These are phyloP conservation scores for Henicopernis longicauda DNA, from an alignment of 2,113 vertebrate species.

Conservation along the genomic window DNA sequence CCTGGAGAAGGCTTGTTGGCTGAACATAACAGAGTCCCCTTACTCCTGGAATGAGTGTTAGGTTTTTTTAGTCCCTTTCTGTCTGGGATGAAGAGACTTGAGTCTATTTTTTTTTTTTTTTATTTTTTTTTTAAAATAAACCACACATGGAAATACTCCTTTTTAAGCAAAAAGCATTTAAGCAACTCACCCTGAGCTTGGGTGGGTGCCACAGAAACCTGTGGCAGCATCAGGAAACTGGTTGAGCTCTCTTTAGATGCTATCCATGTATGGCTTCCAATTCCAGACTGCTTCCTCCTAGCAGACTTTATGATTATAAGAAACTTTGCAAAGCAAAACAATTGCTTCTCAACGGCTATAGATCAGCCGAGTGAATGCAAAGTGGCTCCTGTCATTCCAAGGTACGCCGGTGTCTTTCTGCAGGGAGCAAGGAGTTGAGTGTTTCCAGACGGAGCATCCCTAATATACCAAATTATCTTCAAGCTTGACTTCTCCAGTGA, in stretches of 20 bases:
- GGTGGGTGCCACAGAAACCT: neutral
- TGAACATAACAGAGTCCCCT: neutral
- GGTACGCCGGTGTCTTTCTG: neutral
- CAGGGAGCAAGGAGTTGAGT: neutral
- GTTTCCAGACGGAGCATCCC: neutral
- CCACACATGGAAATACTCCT: neutral
- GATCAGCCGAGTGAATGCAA: neutral
- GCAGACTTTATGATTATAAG: neutral
- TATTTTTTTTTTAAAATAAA: neutral
- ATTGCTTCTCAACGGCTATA: neutral
- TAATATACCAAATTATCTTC: conserved; percentile 20
- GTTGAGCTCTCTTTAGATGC: neutral
- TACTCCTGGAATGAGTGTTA: neutral
- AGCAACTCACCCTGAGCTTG: neutral
- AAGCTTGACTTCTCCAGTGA: conserved; percentile 17
- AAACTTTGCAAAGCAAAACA: neutral
- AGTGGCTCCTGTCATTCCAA: conserved; percentile 12
- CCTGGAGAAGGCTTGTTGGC: neutral
- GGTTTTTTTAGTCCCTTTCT: neutral
- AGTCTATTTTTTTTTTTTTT: neutral
- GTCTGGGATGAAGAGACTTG: neutral
- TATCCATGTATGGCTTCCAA: neutral
- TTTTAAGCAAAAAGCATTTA: neutral
- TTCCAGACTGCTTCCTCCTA: neutral
- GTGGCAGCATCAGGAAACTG: neutral